These are phyloP conservation scores for Athalia circularis DNA, from an alignment of 2,888 invertebrate genomes.

Conservation along the genomic window DNA sequence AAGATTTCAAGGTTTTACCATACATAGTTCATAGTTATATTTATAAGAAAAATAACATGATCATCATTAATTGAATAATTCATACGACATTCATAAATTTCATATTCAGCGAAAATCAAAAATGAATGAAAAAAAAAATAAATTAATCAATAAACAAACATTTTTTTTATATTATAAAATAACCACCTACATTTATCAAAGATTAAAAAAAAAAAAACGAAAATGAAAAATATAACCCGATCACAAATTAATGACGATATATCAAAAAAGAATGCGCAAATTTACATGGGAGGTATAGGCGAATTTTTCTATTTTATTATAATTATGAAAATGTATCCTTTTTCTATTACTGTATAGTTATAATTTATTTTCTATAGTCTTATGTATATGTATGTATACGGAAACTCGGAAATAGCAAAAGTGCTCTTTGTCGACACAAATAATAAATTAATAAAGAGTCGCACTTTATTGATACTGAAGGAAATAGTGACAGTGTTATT, in stretches of 20 bases:
- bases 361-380: constrained; percentile 6
- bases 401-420: background rate
- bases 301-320: constrained; percentile 21
- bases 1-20: constrained; percentile 42
- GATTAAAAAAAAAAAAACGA: background rate
- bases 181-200: background rate
- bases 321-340: background rate
- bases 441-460: constrained; percentile 14
- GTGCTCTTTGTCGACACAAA: constrained; percentile 14
- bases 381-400: background rate
- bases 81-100: background rate
- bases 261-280: constrained; percentile 43
- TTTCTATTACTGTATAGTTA: constrained; percentile 21
- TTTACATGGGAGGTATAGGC: constrained; percentile 35
- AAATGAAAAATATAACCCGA: constrained; percentile 27
- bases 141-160: background rate
- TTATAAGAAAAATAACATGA: constrained; percentile 3
- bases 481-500: constrained; percentile 40
- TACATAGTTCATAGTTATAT: background rate
- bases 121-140: background rate
- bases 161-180: constrained; percentile 6
- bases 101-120: constrained; percentile 37
- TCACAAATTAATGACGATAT: constrained; percentile 61
- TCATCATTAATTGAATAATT: constrained; percentile 3
- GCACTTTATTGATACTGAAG: constrained; percentile 22